phyloP scores from a whole-genome alignment of 2,888 invertebrate genomes.

The Pyrochroa serraticornis region DNA sequence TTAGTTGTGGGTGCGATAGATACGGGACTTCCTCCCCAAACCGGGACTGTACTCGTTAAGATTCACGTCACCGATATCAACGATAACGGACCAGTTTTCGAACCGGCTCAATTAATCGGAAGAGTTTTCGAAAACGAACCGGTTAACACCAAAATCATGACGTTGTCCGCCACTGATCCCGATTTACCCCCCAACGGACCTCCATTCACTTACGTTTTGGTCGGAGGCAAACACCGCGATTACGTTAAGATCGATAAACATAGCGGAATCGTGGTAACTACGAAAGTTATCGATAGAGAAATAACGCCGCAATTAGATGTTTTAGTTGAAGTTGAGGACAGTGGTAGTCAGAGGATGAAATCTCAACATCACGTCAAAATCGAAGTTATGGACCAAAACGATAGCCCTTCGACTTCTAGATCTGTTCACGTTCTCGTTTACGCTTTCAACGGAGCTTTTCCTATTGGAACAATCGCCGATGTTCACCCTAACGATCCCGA shows the following conservation, averaged over 20 bases:
- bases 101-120: conserved; percentile 72
- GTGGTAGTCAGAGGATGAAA: conserved; percentile 81
- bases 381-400: conserved; percentile 85
- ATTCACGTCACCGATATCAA: conserved; percentile 87
- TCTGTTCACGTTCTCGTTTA: conserved; percentile 81
- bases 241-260: conserved; percentile 79
- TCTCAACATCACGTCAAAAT: conserved; percentile 80
- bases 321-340: conserved; percentile 85
- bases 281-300: conserved; percentile 83
- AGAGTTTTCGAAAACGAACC: conserved; percentile 87
- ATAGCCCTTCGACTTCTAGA: conserved; percentile 85
- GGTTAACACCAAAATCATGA: conserved; percentile 80
- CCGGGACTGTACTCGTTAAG: conserved; percentile 85
- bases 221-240: conserved; percentile 79
- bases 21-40: conserved; percentile 87
- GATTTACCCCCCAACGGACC: conserved; percentile 90
- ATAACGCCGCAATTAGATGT: conserved; percentile 75
- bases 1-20: conserved; percentile 87
- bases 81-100: conserved; percentile 89
- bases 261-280: conserved; percentile 80
- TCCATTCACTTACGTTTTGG: conserved; percentile 81
- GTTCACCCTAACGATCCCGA: conserved; percentile 93
- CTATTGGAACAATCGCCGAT: conserved; percentile 85
- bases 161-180: conserved; percentile 85
- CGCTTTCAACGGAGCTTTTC: conserved; percentile 76